These are phyloP conservation scores for Trididemnum miniatum DNA, from an alignment of 23 tunicate genomes.

Conservation along the genomic window DNA sequence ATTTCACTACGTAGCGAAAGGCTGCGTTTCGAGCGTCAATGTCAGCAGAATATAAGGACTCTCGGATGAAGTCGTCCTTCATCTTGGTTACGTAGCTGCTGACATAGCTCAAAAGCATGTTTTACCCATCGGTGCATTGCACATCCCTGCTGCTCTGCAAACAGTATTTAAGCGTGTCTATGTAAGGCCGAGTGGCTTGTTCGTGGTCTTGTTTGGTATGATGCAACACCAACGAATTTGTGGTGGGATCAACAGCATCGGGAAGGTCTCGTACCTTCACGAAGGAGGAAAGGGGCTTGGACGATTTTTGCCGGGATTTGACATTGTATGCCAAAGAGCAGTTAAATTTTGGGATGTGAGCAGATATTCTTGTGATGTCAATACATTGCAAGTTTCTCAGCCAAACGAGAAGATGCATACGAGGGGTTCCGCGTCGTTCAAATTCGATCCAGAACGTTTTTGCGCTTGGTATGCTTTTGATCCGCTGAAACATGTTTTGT, in stretches of 20 bases:
- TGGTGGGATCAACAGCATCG: too few relatives aligned
- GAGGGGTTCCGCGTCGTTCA: constrained; percentile 6
- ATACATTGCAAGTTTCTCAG: background rate
- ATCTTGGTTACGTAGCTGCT: background rate
- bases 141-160: background rate
- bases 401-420: constrained; percentile 9
- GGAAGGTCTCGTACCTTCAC: too few relatives aligned
- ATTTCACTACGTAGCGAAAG: background rate
- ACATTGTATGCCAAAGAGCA: background rate
- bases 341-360: background rate
- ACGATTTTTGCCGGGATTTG: background rate
- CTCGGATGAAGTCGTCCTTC: background rate
- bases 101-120: background rate
- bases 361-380: background rate
- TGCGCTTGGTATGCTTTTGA: background rate
- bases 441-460: background rate
- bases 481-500: background rate
- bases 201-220: background rate
- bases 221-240: too few relatives aligned
- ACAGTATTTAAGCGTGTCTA: background rate
- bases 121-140: background rate
- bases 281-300: too few relatives aligned
- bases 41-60: background rate
- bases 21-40: background rate
- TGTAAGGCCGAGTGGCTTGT: background rate